Percentiles rank a stretch among this genome's conserved stretches.
Evolutionary conservation across 1,140 invertebrate genomes (phyloP).

Genomic region (Phortica variegata): DNA sequence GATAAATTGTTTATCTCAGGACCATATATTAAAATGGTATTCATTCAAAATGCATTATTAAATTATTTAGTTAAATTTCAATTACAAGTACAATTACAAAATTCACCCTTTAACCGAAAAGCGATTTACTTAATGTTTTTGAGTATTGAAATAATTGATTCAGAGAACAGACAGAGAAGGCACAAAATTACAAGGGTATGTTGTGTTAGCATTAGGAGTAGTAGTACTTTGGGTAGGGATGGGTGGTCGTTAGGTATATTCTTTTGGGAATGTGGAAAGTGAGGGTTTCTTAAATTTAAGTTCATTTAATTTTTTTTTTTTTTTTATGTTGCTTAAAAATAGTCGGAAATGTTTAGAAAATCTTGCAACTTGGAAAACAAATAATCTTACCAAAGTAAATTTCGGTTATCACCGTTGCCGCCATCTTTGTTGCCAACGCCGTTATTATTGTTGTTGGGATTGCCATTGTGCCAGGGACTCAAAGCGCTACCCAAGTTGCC

Average conservation of each 20-base stretch:
- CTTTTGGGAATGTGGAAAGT: constrained; percentile 1
- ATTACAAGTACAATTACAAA: constrained; percentile 48
- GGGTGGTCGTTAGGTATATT: constrained; percentile 1
- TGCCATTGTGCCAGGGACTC: constrained; percentile 44
- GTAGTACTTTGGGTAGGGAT: constrained; percentile 25
- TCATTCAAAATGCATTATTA: no score
- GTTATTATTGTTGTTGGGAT: constrained; percentile 33
- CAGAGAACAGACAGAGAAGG: constrained; percentile 34
- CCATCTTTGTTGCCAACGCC: constrained; percentile 15
- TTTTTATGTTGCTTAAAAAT: constrained; percentile 50
- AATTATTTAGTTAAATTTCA: constrained; percentile 20
- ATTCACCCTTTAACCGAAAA: constrained; percentile 54
- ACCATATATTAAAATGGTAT: no score
- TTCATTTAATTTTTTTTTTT: no score
- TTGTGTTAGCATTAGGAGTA: constrained; percentile 22
- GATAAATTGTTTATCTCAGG: constrained; percentile 21
- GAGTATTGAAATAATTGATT: constrained; percentile 21
- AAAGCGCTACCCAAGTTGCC: no score
- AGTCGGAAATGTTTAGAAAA: constrained; percentile 31
- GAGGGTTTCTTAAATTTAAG: constrained; percentile 40
- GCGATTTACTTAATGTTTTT: constrained; percentile 33
- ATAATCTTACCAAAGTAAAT: constrained; percentile 45
- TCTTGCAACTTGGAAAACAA: constrained; percentile 21
- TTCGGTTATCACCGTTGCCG: constrained; percentile 32
- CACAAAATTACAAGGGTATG: constrained; percentile 34